Evolutionary conservation across 1,140 invertebrate species (phyloP), one percentile per base, ranked within the genome.

Genomic region (Arctopsyche grandis): DNA sequence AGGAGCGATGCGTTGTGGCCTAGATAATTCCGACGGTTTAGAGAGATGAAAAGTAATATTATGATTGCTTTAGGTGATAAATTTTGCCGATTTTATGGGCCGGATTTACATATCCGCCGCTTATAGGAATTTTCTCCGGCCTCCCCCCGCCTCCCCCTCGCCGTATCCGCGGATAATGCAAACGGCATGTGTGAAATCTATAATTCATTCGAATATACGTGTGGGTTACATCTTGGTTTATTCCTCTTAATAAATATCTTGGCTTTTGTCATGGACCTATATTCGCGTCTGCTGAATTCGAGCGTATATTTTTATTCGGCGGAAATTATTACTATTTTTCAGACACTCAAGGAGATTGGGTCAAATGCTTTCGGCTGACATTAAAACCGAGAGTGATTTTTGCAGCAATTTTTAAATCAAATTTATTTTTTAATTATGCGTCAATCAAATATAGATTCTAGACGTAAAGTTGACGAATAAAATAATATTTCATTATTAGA

Each of bases 151-250:
- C 16, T 52, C 12, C 48, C 48, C 48, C 48, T 52, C 10, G 48
- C 71, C 74, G 75, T 79, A 77, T 69, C 52, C 78, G 75, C 78
- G 76, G 75, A 74, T 69, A 82, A 78, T 75, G 71, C 58, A 79
- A 74, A 82, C 63, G 78, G 78, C 81, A 82, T 82, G 81, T 82
- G 81, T 82, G 81, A 82, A 82, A 82, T 82, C 81, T 82, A 82
- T 82, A 82, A 82, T 82, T 82, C 81, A 82, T 80, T 78, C 26
- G 78, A 82, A 80, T 81, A 76, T 81, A 81, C 79, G 69, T 78
- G 44, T 60, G 73, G 75, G 78, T 75, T 79, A 76, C 80, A 76
- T 77, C 80, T 79, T 79, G 29, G 58, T 76, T 82, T 76, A 75
- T 56, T 71, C 43, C 43, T 75, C 38, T 82, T 82, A 80, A 80